These are phyloP conservation scores for Ceyx margarethae DNA, from an alignment of 2,113 vertebrate species.

Conservation along the genomic window DNA sequence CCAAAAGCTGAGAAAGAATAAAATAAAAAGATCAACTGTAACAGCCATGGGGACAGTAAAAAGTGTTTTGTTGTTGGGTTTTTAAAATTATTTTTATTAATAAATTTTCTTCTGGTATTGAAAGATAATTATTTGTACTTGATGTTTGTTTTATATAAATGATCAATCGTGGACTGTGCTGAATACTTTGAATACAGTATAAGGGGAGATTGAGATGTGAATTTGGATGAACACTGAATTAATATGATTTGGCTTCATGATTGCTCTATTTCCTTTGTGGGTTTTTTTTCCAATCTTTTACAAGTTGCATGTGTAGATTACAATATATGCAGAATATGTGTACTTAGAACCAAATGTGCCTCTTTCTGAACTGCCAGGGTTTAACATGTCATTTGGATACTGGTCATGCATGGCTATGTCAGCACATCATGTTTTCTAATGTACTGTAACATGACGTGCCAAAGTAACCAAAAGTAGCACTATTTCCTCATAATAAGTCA, in stretches of 20 bases:
- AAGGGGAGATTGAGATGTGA: background rate
- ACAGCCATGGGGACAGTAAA: background rate
- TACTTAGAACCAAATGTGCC: background rate
- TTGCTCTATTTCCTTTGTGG: background rate
- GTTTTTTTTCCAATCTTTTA: background rate
- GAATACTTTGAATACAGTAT: background rate
- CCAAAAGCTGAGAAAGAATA: background rate
- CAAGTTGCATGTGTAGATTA: background rate
- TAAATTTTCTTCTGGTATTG: background rate
- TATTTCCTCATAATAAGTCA: constrained; percentile 32
- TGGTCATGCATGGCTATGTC: constrained; percentile 37
- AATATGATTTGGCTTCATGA: background rate
- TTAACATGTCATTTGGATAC: constrained; percentile 40
- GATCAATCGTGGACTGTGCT: background rate
- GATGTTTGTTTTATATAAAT: background rate
- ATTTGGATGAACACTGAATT: background rate
- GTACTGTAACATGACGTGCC: constrained; percentile 26
- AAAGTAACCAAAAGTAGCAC: constrained; percentile 10
- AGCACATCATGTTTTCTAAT: constrained; percentile 46
- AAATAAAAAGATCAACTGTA: background rate
- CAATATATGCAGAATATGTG: constrained; percentile 1
- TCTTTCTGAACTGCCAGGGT: constrained; percentile 18
- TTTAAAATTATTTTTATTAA: too few relatives aligned
- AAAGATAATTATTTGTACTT: constrained; percentile 1
- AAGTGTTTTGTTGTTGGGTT: background rate